Conservation (phyloP, 2,797 vertebrate species). For the Pseudochromis fuscus region DNA sequence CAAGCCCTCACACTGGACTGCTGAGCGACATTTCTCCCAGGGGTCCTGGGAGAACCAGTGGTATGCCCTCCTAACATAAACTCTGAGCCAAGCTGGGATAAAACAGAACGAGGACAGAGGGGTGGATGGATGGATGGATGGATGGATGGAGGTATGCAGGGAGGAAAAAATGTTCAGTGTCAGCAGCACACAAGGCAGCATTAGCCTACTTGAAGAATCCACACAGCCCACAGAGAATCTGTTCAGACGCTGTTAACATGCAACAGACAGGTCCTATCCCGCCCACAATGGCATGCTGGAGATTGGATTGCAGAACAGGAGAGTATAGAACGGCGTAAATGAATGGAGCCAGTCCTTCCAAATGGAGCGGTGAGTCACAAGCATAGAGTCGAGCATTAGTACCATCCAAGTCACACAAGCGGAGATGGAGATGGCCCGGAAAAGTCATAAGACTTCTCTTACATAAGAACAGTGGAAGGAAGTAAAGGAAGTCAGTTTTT, state of each 20-base stretch:
- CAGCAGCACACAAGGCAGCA: constrained; percentile 67
- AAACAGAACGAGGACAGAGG: no score
- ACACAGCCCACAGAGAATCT: constrained; percentile 61
- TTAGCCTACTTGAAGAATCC: constrained; percentile 65
- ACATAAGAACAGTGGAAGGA: constrained; percentile 63
- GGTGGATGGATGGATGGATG: constrained; percentile 35
- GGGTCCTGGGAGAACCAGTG: constrained; percentile 68
- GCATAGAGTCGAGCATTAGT: constrained; percentile 61
- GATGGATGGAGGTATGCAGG: constrained; percentile 60
- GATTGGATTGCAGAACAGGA: constrained; percentile 55
- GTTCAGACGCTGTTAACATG: constrained; percentile 56
- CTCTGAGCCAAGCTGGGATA: constrained; percentile 58
- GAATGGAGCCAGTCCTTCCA: constrained; percentile 52
- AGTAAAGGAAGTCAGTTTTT: constrained; percentile 65
- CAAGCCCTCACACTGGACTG: constrained; percentile 70
- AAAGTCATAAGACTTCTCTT: constrained; percentile 75
- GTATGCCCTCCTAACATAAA: constrained; percentile 72
- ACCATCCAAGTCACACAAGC: constrained; percentile 53
- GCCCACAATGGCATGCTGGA: constrained; percentile 62
- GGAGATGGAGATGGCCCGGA: constrained; percentile 58
- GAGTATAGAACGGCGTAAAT: constrained; percentile 41
- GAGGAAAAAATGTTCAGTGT: constrained; percentile 64
- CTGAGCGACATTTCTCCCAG: constrained; percentile 69
- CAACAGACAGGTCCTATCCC: constrained; percentile 68
- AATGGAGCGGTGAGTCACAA: constrained; percentile 66